These are phyloP conservation scores for Paelopatides confundens DNA, from an alignment of 53 echinoderm and acorn worm genomes.

Conservation along the genomic window DNA sequence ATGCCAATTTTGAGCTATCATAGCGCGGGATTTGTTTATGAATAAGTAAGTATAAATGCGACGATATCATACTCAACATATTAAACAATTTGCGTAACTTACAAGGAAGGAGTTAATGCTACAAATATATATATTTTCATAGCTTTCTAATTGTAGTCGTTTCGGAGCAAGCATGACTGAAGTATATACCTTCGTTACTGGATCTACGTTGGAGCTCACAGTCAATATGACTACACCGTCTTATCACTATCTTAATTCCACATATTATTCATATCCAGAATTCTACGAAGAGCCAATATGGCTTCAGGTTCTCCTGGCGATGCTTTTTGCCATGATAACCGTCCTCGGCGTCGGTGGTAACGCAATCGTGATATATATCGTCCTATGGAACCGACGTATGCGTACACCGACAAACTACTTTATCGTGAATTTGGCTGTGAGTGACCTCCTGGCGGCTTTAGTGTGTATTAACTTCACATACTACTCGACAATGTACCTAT, in stretches of 20 bases:
- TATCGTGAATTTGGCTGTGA: constrained; percentile 92
- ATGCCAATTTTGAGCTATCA: too few relatives aligned
- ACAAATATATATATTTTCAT: too few relatives aligned
- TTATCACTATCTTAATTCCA: not conserved
- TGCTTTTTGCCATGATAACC: constrained; percentile 77
- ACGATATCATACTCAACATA: too few relatives aligned
- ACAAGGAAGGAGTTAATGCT: too few relatives aligned
- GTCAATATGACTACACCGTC: not conserved
- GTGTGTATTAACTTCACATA: constrained; percentile 95
- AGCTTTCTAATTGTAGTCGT: too few relatives aligned
- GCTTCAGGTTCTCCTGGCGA: constrained; percentile 71
- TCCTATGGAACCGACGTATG: constrained; percentile 90
- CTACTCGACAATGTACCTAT: constrained; percentile 82
- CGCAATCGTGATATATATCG: constrained; percentile 90
- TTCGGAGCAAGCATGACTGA: not conserved
- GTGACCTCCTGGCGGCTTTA: constrained; percentile 88
- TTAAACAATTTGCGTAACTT: too few relatives aligned
- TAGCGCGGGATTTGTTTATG: too few relatives aligned
- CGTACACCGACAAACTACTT: constrained; percentile 98
- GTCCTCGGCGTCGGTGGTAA: constrained; percentile 90
- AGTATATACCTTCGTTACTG: not conserved
- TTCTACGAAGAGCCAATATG: constrained; percentile 83
- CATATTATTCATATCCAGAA: not conserved
- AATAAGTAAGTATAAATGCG: too few relatives aligned
- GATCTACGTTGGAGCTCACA: not conserved